These are phyloP conservation scores for Lophius piscatorius DNA, from an alignment of 2,113 vertebrate species.

Conservation along the genomic window DNA sequence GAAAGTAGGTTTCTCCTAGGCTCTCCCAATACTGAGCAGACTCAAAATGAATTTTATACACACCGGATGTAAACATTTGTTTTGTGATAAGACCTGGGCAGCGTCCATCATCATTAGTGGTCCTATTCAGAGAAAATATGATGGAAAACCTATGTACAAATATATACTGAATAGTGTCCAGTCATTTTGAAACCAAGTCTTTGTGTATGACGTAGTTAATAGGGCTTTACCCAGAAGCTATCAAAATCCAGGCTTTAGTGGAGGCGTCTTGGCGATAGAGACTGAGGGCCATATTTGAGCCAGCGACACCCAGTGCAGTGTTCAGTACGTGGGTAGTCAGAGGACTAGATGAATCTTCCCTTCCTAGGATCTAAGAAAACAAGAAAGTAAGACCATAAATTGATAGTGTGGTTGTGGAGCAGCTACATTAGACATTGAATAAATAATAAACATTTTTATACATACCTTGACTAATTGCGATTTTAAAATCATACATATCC, in stretches of 20 bases:
- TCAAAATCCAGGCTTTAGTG: slow-evolving; percentile 66
- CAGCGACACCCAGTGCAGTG: slow-evolving; percentile 73
- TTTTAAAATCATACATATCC: background rate
- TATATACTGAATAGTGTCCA: background rate
- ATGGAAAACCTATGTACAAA: background rate
- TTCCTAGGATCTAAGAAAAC: slow-evolving; percentile 53
- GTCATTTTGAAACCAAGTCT: too few relatives aligned
- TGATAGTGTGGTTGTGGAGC: background rate
- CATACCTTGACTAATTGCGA: too few relatives aligned
- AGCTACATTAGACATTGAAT: background rate
- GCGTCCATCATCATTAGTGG: slow-evolving; percentile 85
- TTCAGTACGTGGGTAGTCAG: slow-evolving; percentile 82
- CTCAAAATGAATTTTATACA: slow-evolving; percentile 90
- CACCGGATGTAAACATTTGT: slow-evolving; percentile 77
- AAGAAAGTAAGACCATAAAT: background rate
- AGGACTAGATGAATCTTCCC: slow-evolving; percentile 67
- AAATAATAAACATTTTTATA: background rate
- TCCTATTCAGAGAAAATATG: slow-evolving; percentile 67
- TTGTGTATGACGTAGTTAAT: too few relatives aligned
- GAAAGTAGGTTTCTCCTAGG: slow-evolving; percentile 84
- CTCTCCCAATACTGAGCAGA: slow-evolving; percentile 88
- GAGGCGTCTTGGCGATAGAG: slow-evolving; percentile 66
- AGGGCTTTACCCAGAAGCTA: slow-evolving; percentile 77
- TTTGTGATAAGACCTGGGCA: slow-evolving; percentile 79
- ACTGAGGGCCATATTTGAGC: slow-evolving; percentile 69